Base-by-base conservation (phyloP, 2,888 invertebrate species). In the Zygaena filipendulae region DNA sequence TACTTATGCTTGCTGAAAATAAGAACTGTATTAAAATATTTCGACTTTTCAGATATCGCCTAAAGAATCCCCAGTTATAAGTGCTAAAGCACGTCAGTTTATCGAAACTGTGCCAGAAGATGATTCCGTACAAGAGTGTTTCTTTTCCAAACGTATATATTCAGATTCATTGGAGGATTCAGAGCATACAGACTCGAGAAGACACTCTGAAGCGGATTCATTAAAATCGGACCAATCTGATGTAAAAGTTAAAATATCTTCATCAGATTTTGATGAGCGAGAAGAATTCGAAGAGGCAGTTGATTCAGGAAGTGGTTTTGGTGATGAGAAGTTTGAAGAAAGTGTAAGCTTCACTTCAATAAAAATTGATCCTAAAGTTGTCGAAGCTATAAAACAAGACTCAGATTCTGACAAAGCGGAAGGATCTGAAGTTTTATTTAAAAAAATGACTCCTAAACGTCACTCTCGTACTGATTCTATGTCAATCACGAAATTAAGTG, bases 21-120 rank as follows among this genome's bases (percentile, higher is more conserved):
- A n/a, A n/a, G n/a, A n/a, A n/a, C n/a, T n/a, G n/a, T n/a, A n/a
- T n/a, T n/a, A n/a, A n/a, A n/a, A n/a, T n/a, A n/a, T n/a, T n/a
- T n/a, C n/a, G n/a, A n/a, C n/a, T n/a, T n/a, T n/a, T n/a, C n/a
- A n/a, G n/a, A n/a, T n/a, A n/a, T n/a, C n/a, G n/a, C 61, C 68
- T 11, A 80, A 77, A 50, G 80, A 79, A 38, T 79, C 79, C 2
- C 77, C 79, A 21, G 71, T 77, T 1, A 81, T 81, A 18, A 81
- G 81, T 40, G 77, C 81, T 7, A 81, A 81, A 43, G 81, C 81
- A 10, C 60, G 81, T 1, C 81, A 81, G 35, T 81, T 81, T 36
- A 81, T 81, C 36, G 81, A 81, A 46, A 81, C 81, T 4, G 80
- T 81, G n/a, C 80, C 81, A 3, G 81, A 81, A 57, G 81, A 81